Evolutionary conservation across 2,888 invertebrate species (phyloP).

Genomic region (Lomographa bimaculata): DNA sequence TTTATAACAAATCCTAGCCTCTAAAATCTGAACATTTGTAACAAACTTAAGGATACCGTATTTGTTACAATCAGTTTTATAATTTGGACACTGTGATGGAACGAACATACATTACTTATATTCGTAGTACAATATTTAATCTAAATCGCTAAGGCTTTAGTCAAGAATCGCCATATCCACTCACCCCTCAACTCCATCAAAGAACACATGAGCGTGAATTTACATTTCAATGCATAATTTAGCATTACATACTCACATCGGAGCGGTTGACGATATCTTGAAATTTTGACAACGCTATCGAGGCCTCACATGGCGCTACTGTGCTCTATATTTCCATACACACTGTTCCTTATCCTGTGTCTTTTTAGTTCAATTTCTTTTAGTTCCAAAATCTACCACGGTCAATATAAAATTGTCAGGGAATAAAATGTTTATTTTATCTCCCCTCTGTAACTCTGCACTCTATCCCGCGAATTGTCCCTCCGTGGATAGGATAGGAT

Average conservation of each 20-base stretch:
- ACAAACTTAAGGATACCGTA: too few relatives aligned
- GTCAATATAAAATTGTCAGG: conserved; percentile 2
- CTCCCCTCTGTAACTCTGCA: conserved; percentile 69
- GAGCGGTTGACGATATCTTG: conserved; percentile 31
- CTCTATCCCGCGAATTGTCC: conserved; percentile 72
- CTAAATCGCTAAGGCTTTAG: too few relatives aligned
- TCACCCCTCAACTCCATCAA: conserved; percentile 16
- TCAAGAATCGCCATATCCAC: conserved; percentile 16
- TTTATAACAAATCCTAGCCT: too few relatives aligned
- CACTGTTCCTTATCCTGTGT: conserved; percentile 1
- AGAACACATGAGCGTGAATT: conserved; percentile 45
- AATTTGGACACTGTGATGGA: too few relatives aligned
- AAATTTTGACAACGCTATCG: conserved; percentile 22
- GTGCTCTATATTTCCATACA: neutral
- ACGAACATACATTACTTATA: too few relatives aligned
- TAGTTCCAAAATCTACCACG: neutral
- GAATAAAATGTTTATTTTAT: conserved; percentile 53
- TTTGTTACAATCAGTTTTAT: too few relatives aligned
- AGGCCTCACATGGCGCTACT: neutral
- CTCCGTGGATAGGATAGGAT: conserved; percentile 53
- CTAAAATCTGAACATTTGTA: too few relatives aligned
- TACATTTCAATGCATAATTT: conserved; percentile 81
- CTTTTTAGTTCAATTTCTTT: neutral
- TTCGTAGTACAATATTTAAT: too few relatives aligned
- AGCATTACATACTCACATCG: conserved; percentile 59